A percentile compares a stretch with the other conserved stretches of the same genome.
These are phyloP conservation scores for Platypus cylindrus DNA, from an alignment of 2,888 invertebrate genomes.

Conservation along the genomic window DNA sequence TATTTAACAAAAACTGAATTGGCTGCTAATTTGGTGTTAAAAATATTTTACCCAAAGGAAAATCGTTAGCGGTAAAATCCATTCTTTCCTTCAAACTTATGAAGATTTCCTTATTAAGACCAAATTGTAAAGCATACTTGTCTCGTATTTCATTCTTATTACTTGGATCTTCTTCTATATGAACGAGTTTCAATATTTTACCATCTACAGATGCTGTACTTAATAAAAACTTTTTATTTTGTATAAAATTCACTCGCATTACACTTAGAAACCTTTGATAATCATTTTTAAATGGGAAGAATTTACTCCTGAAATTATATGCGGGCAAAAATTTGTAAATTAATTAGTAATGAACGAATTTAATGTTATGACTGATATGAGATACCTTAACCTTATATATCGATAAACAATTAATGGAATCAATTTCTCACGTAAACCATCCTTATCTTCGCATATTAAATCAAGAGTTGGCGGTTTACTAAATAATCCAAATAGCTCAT, in stretches of 20 bases:
- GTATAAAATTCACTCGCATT: slow-evolving; percentile 16
- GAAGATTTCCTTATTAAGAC: slow-evolving; percentile 5
- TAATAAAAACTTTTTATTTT: slow-evolving; percentile 15
- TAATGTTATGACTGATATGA: neutral
- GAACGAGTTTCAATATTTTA: slow-evolving; percentile 15
- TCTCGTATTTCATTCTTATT: slow-evolving; percentile 4
- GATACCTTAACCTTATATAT: slow-evolving; percentile 13
- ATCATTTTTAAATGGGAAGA: slow-evolving; percentile 23
- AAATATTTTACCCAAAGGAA: slow-evolving; percentile 17
- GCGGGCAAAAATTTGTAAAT: neutral
- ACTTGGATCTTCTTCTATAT: neutral
- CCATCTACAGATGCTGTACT: slow-evolving; percentile 18
- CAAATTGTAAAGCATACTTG: slow-evolving; percentile 1
- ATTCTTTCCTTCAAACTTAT: slow-evolving; percentile 16
- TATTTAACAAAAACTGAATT: neutral
- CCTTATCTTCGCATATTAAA: slow-evolving; percentile 21
- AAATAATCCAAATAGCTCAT: slow-evolving; percentile 24
- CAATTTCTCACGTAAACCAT: slow-evolving; percentile 22
- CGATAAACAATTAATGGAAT: slow-evolving; percentile 16
- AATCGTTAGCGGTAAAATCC: slow-evolving; percentile 11
- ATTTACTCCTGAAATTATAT: slow-evolving; percentile 11
- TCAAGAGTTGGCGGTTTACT: slow-evolving; percentile 12
- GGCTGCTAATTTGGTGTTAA: neutral
- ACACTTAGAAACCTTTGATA: slow-evolving; percentile 17
- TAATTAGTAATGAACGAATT: too few relatives aligned